Base-by-base conservation (phyloP, 2,797 vertebrate genomes). In the Coregonus suidteri region DNA sequence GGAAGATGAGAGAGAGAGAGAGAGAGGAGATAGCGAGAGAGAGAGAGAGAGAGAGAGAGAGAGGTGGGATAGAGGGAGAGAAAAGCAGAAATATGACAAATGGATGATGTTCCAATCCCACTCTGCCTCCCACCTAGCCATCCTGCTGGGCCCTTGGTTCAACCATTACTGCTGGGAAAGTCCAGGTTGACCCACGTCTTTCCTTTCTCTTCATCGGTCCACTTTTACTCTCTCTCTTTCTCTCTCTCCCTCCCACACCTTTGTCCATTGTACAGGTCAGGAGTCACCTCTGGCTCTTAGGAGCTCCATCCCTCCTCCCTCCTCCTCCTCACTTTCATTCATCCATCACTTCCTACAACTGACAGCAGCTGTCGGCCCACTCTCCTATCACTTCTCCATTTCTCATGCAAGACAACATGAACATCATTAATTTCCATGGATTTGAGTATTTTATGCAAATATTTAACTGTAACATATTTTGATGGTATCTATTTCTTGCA, bases 81-180 rank as follows among this genome's bases (percentile, higher is more conserved):
- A 88, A 84, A 91, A 89, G 56, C n/a, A 59, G 56, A 91, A 85
- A 87, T 88, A 93, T 91, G 92, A 94, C 92, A 94, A 94, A 94
- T 92, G 91, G 92, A 94, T 93, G 93, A 93, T 92, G 89, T 90
- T 93, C 81, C 85, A 86, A 83, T 91, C 93, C 92, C 89, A 89
- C 91, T 93, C 88, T 85, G 87, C 93, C 93, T 91, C 92, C 93
- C 93, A 93, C 91, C 91, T 84, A 83, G 90, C 86, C 89, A 77
- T 91, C 89, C 87, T 88, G 91, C 90, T 82, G 85, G 88, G 88
- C 92, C 91, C 91, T 90, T 90, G 85, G 82, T 83, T 85, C 88
- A 51, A 65, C 84, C 71, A 84, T 86, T 3, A 85, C 25, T 90
- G 88, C 89, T 82, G 79, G 87, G 90, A 66, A 51, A 9, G 56